These are phyloP conservation scores for Auanema sp. DNA, from an alignment of 2,888 invertebrate species.

Conservation along the genomic window DNA sequence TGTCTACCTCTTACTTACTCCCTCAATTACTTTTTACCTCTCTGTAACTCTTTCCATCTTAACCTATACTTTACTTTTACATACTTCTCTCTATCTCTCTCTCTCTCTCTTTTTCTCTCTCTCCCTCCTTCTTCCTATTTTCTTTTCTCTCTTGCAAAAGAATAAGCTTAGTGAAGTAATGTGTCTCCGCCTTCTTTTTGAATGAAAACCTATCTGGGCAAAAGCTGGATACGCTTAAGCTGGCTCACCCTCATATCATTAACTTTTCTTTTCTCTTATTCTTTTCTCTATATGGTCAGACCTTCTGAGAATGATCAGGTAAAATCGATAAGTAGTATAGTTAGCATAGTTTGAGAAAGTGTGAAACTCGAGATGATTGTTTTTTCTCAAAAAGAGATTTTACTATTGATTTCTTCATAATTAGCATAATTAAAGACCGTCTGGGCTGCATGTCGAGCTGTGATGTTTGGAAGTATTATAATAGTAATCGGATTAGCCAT, in stretches of 20 bases:
- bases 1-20: conserved; percentile 1
- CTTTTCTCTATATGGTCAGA: too few species aligned
- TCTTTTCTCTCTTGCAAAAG: neutral
- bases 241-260: too few species aligned
- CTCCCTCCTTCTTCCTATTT: neutral
- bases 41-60: conserved; percentile 10
- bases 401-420: neutral
- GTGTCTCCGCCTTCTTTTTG: too few species aligned
- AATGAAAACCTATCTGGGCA: too few species aligned
- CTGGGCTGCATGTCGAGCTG: conserved; percentile 90
- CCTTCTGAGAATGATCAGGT: too few species aligned
- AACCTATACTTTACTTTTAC: neutral
- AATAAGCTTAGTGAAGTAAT: too few species aligned
- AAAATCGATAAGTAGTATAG: too few species aligned
- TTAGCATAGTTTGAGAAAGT: too few species aligned
- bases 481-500: conserved; percentile 87
- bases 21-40: conserved; percentile 8
- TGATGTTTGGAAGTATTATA: conserved; percentile 82
- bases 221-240: too few species aligned
- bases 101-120: conserved; percentile 3
- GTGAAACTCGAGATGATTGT: neutral
- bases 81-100: conserved; percentile 7
- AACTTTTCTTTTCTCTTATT: too few species aligned
- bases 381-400: neutral
- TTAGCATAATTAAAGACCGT: conserved; percentile 67